These are phyloP conservation scores for Drosophila lini DNA, from an alignment of 1,140 invertebrate genomes.

Conservation along the genomic window DNA sequence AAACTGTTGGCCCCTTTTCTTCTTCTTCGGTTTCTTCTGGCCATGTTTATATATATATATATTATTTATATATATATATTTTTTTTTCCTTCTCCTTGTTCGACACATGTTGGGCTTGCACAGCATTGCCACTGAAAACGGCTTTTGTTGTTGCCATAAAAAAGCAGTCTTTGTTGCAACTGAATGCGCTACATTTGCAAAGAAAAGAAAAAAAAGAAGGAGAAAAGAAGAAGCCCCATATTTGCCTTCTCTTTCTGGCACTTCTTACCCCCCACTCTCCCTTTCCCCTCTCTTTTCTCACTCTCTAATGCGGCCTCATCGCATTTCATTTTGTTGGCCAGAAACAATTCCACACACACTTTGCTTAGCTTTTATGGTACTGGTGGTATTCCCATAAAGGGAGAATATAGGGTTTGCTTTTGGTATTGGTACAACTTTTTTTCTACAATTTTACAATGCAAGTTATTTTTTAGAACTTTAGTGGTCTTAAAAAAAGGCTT, in stretches of 20 bases:
- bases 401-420: constrained; percentile 7
- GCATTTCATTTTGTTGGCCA: constrained; percentile 55
- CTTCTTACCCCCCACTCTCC: not conserved
- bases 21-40: constrained; percentile 11
- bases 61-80: not conserved
- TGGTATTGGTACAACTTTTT: not conserved
- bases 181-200: constrained; percentile 72
- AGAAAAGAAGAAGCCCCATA: constrained; percentile 10
- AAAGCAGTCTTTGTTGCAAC: constrained; percentile 63
- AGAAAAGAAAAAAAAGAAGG: constrained; percentile 5
- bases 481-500: not conserved
- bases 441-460: not conserved
- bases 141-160: constrained; percentile 54
- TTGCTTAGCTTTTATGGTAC: constrained; percentile 30
- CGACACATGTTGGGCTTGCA: constrained; percentile 37
- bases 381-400: constrained; percentile 3
- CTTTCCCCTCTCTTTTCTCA: not conserved
- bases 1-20: not conserved
- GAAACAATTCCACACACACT: constrained; percentile 63
- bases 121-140: constrained; percentile 45
- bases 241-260: not conserved
- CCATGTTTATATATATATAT: constrained; percentile 1
- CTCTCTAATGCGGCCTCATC: constrained; percentile 31
- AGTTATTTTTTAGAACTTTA: not conserved
- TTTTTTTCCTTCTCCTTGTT: constrained; percentile 12